These are phyloP conservation scores for Columbina picui DNA, from an alignment of 2,113 vertebrate species.

Conservation along the genomic window DNA sequence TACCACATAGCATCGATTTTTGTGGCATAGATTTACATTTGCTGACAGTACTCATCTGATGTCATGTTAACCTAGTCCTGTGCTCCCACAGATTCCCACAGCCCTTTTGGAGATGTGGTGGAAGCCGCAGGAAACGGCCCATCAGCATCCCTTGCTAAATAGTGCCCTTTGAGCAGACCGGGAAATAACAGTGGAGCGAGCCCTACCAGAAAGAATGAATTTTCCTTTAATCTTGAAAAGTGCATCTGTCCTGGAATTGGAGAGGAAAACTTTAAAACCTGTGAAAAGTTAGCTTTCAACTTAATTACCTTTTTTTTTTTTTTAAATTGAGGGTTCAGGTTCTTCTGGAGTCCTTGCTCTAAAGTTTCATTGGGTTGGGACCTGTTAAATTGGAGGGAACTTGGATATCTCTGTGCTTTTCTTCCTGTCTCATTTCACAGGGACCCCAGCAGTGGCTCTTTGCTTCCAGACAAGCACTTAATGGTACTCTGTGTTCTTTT, in stretches of 20 bases:
- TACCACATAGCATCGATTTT: background rate
- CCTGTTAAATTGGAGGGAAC: background rate
- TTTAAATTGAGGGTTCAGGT: background rate
- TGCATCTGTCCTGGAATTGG: background rate
- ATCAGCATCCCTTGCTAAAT: background rate
- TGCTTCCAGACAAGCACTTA: background rate
- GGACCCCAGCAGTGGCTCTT: background rate
- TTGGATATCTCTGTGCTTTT: background rate
- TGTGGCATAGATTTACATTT: slow-evolving; percentile 24
- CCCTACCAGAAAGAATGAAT: background rate
- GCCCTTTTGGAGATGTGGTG: background rate
- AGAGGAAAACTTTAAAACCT: background rate
- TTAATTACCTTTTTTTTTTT: background rate
- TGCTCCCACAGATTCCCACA: slow-evolving; percentile 33
- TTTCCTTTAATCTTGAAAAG: background rate
- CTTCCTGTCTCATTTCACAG: background rate
- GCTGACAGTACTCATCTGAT: background rate
- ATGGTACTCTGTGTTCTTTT: background rate
- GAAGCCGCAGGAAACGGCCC: background rate
- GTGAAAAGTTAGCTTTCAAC: background rate
- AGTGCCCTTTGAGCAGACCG: background rate
- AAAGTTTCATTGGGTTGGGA: background rate
- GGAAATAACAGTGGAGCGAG: background rate
- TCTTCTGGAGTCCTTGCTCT: background rate
- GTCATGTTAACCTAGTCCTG: background rate